phyloP scores from a whole-genome alignment of 2,797 vertebrate species.

The Phrynocephalus forsythii region DNA sequence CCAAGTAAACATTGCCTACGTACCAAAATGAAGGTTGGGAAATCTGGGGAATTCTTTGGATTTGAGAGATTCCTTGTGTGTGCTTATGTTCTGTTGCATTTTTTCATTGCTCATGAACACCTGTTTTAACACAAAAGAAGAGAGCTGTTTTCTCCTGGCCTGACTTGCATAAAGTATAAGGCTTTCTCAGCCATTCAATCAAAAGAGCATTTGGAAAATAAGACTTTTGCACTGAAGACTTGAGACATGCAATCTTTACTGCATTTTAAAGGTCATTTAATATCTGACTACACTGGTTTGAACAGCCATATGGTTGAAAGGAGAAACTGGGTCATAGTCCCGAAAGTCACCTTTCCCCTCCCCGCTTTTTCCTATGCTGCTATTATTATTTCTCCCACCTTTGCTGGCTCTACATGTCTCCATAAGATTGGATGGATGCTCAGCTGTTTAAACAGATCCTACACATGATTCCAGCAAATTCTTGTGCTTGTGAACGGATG shows the following conservation, averaged over 20 bases:
- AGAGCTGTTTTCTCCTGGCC: conserved; percentile 74
- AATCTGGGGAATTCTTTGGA: conserved; percentile 68
- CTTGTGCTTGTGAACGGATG: conserved; percentile 49
- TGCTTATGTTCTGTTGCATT: conserved; percentile 76
- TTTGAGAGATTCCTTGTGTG: conserved; percentile 72
- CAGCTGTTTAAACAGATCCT: conserved; percentile 54
- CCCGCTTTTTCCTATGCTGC: conserved; percentile 59
- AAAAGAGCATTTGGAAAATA: conserved; percentile 66
- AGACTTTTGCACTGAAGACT: conserved; percentile 83
- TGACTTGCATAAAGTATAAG: conserved; percentile 76
- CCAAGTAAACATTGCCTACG: conserved; percentile 80
- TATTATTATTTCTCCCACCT: conserved; percentile 59
- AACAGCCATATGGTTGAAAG: conserved; percentile 75
- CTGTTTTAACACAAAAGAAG: conserved; percentile 74
- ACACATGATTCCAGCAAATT: conserved; percentile 38
- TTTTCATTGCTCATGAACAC: conserved; percentile 74
- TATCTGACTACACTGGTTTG: conserved; percentile 76
- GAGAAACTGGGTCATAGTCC: conserved; percentile 70
- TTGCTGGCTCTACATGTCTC: conserved; percentile 61
- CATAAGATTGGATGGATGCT: conserved; percentile 57
- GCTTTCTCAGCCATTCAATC: conserved; percentile 74
- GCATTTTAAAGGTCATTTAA: conserved; percentile 75
- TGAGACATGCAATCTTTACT: conserved; percentile 84
- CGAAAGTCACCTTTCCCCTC: conserved; percentile 56
- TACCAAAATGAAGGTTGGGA: conserved; percentile 83